phyloP scores from a whole-genome alignment of 2,888 invertebrate genomes.

The Pseudococcus jackbeardsleyi region DNA sequence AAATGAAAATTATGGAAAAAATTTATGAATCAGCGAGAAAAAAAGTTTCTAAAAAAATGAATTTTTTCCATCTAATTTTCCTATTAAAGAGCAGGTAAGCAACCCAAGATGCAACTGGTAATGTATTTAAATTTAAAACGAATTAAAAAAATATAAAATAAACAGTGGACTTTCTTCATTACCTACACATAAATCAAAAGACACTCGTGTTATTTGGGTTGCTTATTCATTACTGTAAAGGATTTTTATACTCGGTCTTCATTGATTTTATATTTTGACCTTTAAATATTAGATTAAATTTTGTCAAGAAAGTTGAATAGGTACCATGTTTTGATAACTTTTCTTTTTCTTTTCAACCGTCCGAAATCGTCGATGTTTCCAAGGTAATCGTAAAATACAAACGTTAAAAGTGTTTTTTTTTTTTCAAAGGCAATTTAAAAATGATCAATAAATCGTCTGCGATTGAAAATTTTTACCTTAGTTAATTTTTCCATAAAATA shows the following conservation, averaged over 20 bases:
- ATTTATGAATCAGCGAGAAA: too few relatives aligned
- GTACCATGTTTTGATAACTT: not conserved
- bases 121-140: not conserved
- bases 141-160: not conserved
- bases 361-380: not conserved
- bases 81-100: not conserved
- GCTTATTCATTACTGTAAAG: not conserved
- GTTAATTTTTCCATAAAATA: not conserved
- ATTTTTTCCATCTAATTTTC: not conserved
- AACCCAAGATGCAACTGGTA: not conserved
- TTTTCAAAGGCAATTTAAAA: not conserved
- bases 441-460: not conserved
- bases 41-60: too few relatives aligned
- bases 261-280: slow-evolving; percentile 5
- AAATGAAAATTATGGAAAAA: too few relatives aligned
- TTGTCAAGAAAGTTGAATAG: not conserved
- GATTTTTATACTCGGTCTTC: not conserved
- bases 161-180: not conserved
- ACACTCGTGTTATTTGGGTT: not conserved
- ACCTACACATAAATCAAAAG: not conserved
- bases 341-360: not conserved
- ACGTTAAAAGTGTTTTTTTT: not conserved
- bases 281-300: not conserved
- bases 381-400: not conserved
- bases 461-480: not conserved